Base-by-base conservation (phyloP, 1,140 invertebrate genomes). In the Hylyphantes graminicola region DNA sequence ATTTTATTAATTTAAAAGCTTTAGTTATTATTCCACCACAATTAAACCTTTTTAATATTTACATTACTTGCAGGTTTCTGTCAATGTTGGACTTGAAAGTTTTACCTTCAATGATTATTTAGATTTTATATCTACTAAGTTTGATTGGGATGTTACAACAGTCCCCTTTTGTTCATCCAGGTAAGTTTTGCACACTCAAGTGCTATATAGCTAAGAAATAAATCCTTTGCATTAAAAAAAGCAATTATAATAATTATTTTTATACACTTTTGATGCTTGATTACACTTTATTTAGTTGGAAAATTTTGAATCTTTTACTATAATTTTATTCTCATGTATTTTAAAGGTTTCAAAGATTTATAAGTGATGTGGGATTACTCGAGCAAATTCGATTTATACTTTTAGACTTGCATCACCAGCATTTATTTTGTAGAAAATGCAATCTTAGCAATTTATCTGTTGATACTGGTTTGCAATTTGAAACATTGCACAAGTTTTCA, bases 361-460 rank as follows among this genome's bases (percentile, higher is more conserved):
- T 80, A 15, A 15, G 64, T 19, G 77, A 80, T 70, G 10, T 21
- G 17, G 77, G 77, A 2, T 50, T 80, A 15, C 55, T 80, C 17
- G 64, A 80, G 19, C 77, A 59, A 51, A 70, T 80, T 12, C 21
- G 67, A 50, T n/a, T 51, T 10, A 17, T 51, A 48, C 59, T 68
- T 48, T 17, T 70, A n/a, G 65, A 80, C 12, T 67, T 80, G 11
- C 77, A 80, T 59, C 77, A 80, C 53, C 64, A 57, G 10, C 51
- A 70, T 70, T 53, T 80, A 9, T 54, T 80, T n/a, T 80, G 77
- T 17, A 68, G 67, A 64, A 57, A 64, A 70, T 80, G 77, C 61
- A 54, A 54, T 15, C 51, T 80, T 21, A 35, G 50, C 12, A 48
- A 80, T 68, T 57, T 64, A 21, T 68, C 50, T 35, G n/a, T 59